Evolutionary conservation across 2,113 vertebrate genomes (phyloP).

Genomic region (Megalops atlanticus): DNA sequence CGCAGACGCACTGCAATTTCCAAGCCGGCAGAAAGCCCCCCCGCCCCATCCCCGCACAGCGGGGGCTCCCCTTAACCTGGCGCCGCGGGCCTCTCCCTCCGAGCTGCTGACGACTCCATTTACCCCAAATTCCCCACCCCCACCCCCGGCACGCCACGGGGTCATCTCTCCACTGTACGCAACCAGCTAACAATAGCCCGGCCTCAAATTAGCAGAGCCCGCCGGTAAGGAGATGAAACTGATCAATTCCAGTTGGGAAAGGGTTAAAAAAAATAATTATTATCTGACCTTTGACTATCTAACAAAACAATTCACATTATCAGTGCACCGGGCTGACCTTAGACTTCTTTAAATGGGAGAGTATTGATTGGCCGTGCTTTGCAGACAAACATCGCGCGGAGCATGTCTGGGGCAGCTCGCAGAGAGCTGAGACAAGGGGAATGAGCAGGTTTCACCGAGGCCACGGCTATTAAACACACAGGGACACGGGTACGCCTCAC

Average conservation of each 20-base stretch:
- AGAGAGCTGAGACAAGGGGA: slow-evolving; percentile 35
- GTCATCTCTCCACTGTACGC: background rate
- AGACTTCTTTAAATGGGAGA: slow-evolving; percentile 55
- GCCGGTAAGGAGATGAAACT: slow-evolving; percentile 29
- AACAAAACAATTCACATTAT: slow-evolving; percentile 60
- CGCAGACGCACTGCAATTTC: slow-evolving; percentile 18
- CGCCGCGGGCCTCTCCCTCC: background rate
- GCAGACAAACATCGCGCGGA: slow-evolving; percentile 53
- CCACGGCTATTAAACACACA: slow-evolving; percentile 29
- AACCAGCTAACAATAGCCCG: slow-evolving; percentile 14
- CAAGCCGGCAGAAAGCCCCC: background rate
- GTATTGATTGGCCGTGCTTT: slow-evolving; percentile 54
- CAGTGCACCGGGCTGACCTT: slow-evolving; percentile 54
- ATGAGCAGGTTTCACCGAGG: slow-evolving; percentile 17
- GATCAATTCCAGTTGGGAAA: slow-evolving; percentile 51
- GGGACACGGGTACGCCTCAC: slow-evolving; percentile 10
- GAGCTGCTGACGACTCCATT: background rate
- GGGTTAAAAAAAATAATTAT: slow-evolving; percentile 52
- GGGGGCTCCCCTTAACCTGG: background rate
- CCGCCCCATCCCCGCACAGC: background rate
- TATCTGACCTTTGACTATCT: slow-evolving; percentile 59
- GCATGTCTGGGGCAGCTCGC: slow-evolving; percentile 50
- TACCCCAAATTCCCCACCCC: background rate
- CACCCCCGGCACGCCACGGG: background rate
- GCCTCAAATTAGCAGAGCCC: slow-evolving; percentile 23